phyloP scores from a whole-genome alignment of 2,888 invertebrate genomes.

The Cantharis flavilabris region DNA sequence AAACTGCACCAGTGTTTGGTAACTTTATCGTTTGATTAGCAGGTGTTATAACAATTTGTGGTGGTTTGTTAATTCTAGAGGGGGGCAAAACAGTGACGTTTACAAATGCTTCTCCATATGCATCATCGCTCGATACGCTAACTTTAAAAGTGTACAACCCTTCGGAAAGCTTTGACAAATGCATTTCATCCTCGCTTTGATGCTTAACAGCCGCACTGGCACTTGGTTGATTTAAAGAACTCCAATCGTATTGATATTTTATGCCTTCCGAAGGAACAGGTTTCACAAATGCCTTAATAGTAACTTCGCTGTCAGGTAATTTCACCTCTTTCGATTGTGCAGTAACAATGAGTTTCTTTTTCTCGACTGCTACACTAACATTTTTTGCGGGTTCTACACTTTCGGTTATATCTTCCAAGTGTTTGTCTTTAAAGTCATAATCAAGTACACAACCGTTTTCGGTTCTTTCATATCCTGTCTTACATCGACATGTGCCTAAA shows the following conservation, averaged over 20 bases:
- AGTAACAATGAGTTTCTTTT: slow-evolving; percentile 73
- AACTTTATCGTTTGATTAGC: slow-evolving; percentile 83
- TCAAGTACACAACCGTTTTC: slow-evolving; percentile 42
- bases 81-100: slow-evolving; percentile 90
- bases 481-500: slow-evolving; percentile 73
- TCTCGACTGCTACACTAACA: slow-evolving; percentile 53
- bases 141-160: slow-evolving; percentile 87
- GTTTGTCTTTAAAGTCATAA: slow-evolving; percentile 51
- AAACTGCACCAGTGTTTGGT: slow-evolving; percentile 86
- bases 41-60: slow-evolving; percentile 85
- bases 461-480: slow-evolving; percentile 64
- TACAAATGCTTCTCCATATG: slow-evolving; percentile 81
- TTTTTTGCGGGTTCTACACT: slow-evolving; percentile 36
- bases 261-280: slow-evolving; percentile 73
- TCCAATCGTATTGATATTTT: slow-evolving; percentile 89
- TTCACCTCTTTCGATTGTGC: slow-evolving; percentile 77
- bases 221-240: slow-evolving; percentile 80
- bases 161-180: slow-evolving; percentile 80
- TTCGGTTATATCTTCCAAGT: slow-evolving; percentile 35
- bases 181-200: slow-evolving; percentile 83
- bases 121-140: slow-evolving; percentile 77
- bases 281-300: slow-evolving; percentile 79
- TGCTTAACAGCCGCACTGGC: slow-evolving; percentile 74
- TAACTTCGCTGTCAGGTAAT: slow-evolving; percentile 83
- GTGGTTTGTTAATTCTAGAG: slow-evolving; percentile 80